Percentiles rank a stretch among this genome's conserved stretches.
Evolutionary conservation across 2,888 invertebrate genomes (phyloP).

Genomic region (Apamea crenata): DNA sequence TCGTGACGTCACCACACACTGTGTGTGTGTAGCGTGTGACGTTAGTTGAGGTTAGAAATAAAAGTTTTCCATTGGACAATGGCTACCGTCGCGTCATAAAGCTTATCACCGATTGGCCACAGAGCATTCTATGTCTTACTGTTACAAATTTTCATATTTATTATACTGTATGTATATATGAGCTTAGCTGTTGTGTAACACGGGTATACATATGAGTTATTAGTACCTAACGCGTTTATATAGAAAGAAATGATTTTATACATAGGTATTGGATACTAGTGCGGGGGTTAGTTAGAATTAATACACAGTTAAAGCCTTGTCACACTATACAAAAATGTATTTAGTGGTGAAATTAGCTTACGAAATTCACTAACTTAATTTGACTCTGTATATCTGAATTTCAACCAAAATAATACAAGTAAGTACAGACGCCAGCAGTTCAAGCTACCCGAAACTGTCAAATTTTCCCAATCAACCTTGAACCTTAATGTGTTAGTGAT

Average conservation of each 20-base stretch:
- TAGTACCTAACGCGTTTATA: slow-evolving; percentile 47
- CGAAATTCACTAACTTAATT: too few relatives aligned
- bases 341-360: too few relatives aligned
- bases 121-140: slow-evolving; percentile 9
- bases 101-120: background rate
- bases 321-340: background rate
- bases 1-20: background rate
- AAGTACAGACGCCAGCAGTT: too few relatives aligned
- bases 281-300: slow-evolving; percentile 46
- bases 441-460: too few relatives aligned
- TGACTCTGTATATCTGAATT: too few relatives aligned
- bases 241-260: slow-evolving; percentile 47
- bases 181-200: slow-evolving; percentile 73
- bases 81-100: background rate
- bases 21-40: background rate
- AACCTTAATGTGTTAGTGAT: too few relatives aligned
- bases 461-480: too few relatives aligned
- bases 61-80: background rate
- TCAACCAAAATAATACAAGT: too few relatives aligned
- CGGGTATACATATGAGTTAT: slow-evolving; percentile 67
- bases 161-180: slow-evolving; percentile 66
- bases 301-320: slow-evolving; percentile 16
- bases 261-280: slow-evolving; percentile 31
- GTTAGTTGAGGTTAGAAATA: background rate
- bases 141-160: slow-evolving; percentile 62